Percentiles rank a stretch among this genome's conserved stretches.
phyloP scores from a whole-genome alignment of 2,888 invertebrate genomes.

The Cephus nigrinus region DNA sequence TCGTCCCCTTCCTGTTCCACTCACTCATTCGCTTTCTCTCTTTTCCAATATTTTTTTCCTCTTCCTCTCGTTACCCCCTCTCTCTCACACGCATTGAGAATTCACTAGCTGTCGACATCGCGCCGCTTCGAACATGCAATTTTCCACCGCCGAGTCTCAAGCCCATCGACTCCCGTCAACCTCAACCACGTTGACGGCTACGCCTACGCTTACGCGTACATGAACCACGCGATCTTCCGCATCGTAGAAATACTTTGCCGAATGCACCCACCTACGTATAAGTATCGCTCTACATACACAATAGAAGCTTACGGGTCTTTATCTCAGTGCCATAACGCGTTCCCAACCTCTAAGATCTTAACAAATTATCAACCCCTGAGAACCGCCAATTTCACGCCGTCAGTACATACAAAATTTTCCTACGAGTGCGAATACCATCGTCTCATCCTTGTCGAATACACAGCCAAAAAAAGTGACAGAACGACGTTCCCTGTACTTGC shows the following conservation, averaged over 20 bases:
- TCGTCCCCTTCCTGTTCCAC: background rate
- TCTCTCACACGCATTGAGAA: constrained; percentile 16
- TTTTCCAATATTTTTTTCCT: background rate
- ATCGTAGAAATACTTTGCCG: background rate
- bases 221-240: background rate
- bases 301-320: background rate
- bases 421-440: background rate
- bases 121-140: constrained; percentile 27
- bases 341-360: too few species aligned
- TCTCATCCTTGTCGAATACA: background rate
- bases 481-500: background rate
- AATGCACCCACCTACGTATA: background rate
- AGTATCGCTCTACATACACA: background rate
- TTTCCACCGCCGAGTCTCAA: constrained; percentile 17
- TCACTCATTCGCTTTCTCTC: background rate
- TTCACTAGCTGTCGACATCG: constrained; percentile 11
- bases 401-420: background rate
- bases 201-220: background rate
- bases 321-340: background rate
- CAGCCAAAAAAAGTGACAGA: background rate
- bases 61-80: background rate
- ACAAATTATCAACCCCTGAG: background rate
- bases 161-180: background rate
- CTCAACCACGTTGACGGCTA: background rate
- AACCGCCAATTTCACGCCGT: background rate